A percentile compares a stretch with the other conserved stretches of the same genome.
Evolutionary conservation across 1,140 invertebrate genomes (phyloP).

Genomic region (Drosophila bocki): DNA sequence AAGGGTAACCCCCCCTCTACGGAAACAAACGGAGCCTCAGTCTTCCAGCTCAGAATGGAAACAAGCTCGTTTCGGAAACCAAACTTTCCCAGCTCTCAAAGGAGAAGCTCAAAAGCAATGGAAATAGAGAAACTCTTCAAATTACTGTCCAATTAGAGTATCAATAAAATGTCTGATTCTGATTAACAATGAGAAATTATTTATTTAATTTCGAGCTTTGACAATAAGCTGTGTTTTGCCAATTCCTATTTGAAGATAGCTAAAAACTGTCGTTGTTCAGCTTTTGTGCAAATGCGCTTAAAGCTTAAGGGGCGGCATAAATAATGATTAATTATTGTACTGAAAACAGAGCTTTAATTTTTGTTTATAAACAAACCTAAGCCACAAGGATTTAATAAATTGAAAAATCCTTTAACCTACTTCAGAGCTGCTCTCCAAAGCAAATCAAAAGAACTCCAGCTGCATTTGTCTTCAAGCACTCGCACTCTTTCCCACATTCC

Average conservation of each 20-base stretch:
- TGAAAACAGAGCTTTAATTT: conserved; percentile 29
- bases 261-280: conserved; percentile 37
- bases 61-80: conserved; percentile 8
- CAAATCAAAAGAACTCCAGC: conserved; percentile 1
- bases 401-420: neutral
- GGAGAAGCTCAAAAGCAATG: conserved; percentile 31
- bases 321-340: conserved; percentile 16
- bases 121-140: neutral
- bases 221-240: conserved; percentile 46
- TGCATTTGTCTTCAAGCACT: conserved; percentile 16
- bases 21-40: conserved; percentile 14
- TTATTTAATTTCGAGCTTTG: conserved; percentile 23
- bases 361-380: neutral
- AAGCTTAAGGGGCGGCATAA: conserved; percentile 58
- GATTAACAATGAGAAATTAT: neutral
- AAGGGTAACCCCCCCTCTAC: conserved; percentile 1
- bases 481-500: conserved; percentile 31
- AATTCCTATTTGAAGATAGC: conserved; percentile 29
- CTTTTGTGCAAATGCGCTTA: conserved; percentile 69
- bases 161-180: neutral
- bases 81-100: neutral
- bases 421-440: neutral
- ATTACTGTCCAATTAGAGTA: neutral
- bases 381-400: neutral
- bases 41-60: conserved; percentile 6